Conservation (phyloP, 2,113 vertebrate genomes). For the Ellobius talpinus region DNA sequence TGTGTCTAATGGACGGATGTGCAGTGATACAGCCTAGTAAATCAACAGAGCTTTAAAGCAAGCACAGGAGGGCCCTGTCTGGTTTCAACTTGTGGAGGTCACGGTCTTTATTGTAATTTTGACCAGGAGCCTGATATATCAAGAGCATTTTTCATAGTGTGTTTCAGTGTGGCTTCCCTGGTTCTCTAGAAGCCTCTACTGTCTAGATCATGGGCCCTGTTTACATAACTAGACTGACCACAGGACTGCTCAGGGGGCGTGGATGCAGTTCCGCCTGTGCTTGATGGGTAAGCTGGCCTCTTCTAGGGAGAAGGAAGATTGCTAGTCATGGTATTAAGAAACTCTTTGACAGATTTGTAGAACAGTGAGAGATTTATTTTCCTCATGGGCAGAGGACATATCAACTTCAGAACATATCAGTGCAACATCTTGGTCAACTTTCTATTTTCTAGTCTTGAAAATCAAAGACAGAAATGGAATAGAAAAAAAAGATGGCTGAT, state of each 20-base stretch:
- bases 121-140: not conserved
- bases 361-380: not conserved
- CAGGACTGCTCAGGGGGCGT: not conserved
- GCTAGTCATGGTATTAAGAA: not conserved
- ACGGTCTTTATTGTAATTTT: slow-evolving; percentile 10
- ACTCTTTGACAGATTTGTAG: not conserved
- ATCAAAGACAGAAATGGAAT: slow-evolving; percentile 6
- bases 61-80: slow-evolving; percentile 33
- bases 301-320: not conserved
- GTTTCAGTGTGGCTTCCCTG: not conserved
- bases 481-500: not conserved
- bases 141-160: slow-evolving; percentile 9
- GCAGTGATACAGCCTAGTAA: slow-evolving; percentile 52
- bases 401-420: not conserved
- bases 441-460: not conserved
- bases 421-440: not conserved
- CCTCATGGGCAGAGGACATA: not conserved
- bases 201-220: not conserved
- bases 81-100: slow-evolving; percentile 38
- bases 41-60: slow-evolving; percentile 62
- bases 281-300: not conserved
- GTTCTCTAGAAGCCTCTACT: not conserved
- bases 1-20: slow-evolving; percentile 71
- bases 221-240: not conserved
- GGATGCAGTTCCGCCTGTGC: not conserved